Base-by-base conservation (phyloP, 1,140 invertebrate genomes). In the Paracyclopina nana region DNA sequence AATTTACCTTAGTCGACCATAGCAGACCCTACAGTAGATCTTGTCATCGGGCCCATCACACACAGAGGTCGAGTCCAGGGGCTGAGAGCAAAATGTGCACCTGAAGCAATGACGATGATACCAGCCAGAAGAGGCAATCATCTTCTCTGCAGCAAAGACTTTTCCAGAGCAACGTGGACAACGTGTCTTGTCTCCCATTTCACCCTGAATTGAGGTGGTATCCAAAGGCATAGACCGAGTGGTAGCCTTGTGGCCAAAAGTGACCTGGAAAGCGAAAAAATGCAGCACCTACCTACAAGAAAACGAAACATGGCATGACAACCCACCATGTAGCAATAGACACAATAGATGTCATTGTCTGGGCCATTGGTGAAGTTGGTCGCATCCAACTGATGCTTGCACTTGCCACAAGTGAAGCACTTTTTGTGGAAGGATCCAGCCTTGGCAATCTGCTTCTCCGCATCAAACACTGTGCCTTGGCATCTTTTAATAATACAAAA, bases 121-220 rank as follows among this genome's bases (percentile, higher is more conserved):
- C 22, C 31, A 52, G 4, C 50, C 50, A 25, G 31, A 46, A 16
- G 38, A 34, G 8, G 50, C 41, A 22, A 52, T 27, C 50, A 88
- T 90, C 67, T 87, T 83, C 67, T 91, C 86, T 44, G 86, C 86
- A 53, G 82, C 83, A 65, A 88, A 92, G 18, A 91, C 86, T 62
- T 71, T 86, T 56, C 86, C 86, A 44, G 82, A 83, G 63, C 86
- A 91, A 28, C 50, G 72, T 1, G 84, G 84, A 63, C 86, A 91
- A 25, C 83, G 31, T 12, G 20, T 25, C 4, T 24, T 82, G 68
- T 90, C 80, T 29, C 83, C 82, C 53, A 77, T 74, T 48, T 81
- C 77, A 5, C 84, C 85, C 63, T 78, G 81, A 60, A 88, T 87
- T 18, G 79, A 77, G 25, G 83, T 87, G 34, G 82, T 87, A 61